Conservation (phyloP, 2,113 vertebrate species). For the Oreochromis aureus region DNA sequence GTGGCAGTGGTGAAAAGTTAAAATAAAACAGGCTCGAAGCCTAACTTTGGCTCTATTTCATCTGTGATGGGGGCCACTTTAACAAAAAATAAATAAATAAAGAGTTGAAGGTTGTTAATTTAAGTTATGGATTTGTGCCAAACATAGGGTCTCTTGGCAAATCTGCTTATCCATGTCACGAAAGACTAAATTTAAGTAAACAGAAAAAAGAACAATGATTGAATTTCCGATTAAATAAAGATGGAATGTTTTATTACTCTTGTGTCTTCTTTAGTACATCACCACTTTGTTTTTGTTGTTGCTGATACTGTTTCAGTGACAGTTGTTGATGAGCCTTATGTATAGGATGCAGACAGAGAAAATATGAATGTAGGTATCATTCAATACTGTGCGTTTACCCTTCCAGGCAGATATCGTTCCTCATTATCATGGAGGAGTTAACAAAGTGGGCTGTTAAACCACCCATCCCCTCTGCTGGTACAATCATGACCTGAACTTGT, state of each 20-base stretch:
- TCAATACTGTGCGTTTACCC: neutral
- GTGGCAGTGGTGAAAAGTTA: neutral
- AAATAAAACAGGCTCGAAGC: constrained; percentile 31
- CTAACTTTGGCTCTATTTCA: constrained; percentile 45
- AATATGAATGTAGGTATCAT: neutral
- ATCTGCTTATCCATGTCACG: neutral
- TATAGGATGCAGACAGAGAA: neutral
- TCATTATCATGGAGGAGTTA: neutral
- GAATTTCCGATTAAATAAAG: neutral
- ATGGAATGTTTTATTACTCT: neutral
- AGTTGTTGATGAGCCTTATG: neutral
- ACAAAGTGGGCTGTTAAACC: neutral
- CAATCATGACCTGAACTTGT: neutral
- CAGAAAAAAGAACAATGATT: neutral
- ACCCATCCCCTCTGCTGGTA: neutral
- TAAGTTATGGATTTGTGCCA: constrained; percentile 38
- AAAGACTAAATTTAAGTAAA: neutral
- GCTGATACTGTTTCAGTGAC: neutral
- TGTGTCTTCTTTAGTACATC: neutral
- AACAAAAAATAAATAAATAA: constrained; percentile 16
- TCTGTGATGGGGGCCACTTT: constrained; percentile 51
- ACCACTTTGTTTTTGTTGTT: neutral
- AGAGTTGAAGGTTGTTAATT: constrained; percentile 44
- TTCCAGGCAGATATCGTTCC: neutral
- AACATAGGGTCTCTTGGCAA: constrained; percentile 30